Evolutionary conservation across 2,797 vertebrate species (phyloP), one percentile per base, ranked within the genome.

Genomic region (Cuculus canorus): DNA sequence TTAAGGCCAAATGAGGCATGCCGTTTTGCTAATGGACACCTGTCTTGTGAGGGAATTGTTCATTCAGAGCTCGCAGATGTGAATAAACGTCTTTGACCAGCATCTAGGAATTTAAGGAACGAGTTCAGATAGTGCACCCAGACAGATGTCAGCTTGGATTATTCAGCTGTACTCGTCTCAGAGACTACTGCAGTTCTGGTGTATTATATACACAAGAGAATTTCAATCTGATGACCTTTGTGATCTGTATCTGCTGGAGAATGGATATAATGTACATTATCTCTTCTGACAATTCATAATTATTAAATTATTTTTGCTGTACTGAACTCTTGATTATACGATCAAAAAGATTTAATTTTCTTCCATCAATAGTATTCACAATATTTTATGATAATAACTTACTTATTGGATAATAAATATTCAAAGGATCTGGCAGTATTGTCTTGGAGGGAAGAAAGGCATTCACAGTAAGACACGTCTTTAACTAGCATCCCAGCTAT

Each of bases 11-110:
- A 88, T 86, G 86, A 96, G 28, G 87, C 89, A 41, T 96, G 39
- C 27, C 23, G n/a, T 96, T 96, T 95, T 86, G 56, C 89, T 93
- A 76, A 63, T 70, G 80, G 91, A 93, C 96, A 96, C 87, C 91
- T 96, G 89, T 91, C 80, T 45, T 91, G 43, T 19, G 48, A 93
- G 18, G 32, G 52, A 92, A 92, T 91, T 93, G 79, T 88, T 96
- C 69, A 83, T 93, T 95, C 90, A 84, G 41, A 91, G 86, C 35
- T 96, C 87, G 86, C 1, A 1, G 89, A 88, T 84, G 63, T 92
- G 91, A 91, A 81, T 59, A 90, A 93, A 92, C 63, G 10, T 93
- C 91, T 91, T 37, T 94, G 82, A 83, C 63, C 66, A 60, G 52
- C 21, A 92, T 41, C 85, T 91, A 90, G 76, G 92, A 94, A 93